Evolutionary conservation across 2,113 vertebrate species (phyloP).

Genomic region (Lichenostomus cassidix): DNA sequence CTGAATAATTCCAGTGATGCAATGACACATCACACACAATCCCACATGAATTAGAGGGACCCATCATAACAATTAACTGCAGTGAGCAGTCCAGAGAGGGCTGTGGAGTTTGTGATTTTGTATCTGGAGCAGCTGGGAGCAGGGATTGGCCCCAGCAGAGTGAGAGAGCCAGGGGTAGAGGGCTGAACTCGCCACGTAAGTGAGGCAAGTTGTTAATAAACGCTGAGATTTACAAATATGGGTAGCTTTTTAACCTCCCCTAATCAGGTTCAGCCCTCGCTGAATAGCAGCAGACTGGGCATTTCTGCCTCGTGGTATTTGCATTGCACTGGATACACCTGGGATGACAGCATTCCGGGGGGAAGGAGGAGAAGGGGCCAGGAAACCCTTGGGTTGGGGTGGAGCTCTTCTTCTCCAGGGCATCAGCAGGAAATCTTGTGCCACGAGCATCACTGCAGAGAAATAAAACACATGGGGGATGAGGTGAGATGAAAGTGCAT

Average conservation of each 20-base stretch:
- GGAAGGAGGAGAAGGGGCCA: not conserved
- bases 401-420: not conserved
- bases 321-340: fast-evolving
- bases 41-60: not conserved
- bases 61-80: not conserved
- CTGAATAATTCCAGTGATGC: not conserved
- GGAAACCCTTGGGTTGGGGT: not conserved
- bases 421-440: not conserved
- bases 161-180: not conserved
- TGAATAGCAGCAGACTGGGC: not conserved
- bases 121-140: not conserved
- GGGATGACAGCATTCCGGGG: not conserved
- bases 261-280: not conserved
- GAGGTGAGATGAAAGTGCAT: not conserved
- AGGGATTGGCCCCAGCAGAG: not conserved
- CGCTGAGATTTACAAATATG: not conserved
- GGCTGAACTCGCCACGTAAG: not conserved
- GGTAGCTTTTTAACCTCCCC: not conserved
- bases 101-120: not conserved
- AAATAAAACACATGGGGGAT: not conserved
- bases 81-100: not conserved
- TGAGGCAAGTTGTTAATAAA: not conserved
- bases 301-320: not conserved
- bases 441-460: not conserved
- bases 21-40: not conserved